These are phyloP conservation scores for Nothobranchius furzeri DNA, from an alignment of 2,113 vertebrate genomes.

Conservation along the genomic window DNA sequence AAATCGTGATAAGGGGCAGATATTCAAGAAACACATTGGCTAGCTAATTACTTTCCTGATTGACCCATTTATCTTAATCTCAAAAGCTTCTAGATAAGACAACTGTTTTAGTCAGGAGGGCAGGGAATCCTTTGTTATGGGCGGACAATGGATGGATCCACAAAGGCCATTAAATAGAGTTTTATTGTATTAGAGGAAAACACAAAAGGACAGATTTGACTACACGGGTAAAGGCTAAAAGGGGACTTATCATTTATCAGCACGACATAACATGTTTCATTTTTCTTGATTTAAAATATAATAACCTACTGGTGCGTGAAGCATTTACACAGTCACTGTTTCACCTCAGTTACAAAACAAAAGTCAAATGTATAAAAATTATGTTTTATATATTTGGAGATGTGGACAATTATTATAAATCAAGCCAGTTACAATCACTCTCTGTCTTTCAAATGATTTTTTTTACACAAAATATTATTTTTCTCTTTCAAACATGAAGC, in stretches of 20 bases:
- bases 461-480: too few relatives aligned
- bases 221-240: background rate
- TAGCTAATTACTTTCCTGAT: constrained; percentile 72
- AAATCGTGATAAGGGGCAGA: constrained; percentile 49
- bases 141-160: constrained; percentile 37
- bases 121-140: constrained; percentile 38
- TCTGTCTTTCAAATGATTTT: too few relatives aligned
- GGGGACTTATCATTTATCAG: background rate
- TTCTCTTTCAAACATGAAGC: too few relatives aligned
- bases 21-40: constrained; percentile 25
- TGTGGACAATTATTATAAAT: too few relatives aligned
- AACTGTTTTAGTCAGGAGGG: constrained; percentile 33
- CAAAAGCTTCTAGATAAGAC: constrained; percentile 49
- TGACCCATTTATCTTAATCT: constrained; percentile 73
- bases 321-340: too few relatives aligned
- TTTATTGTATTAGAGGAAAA: background rate
- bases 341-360: too few relatives aligned
- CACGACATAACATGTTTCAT: background rate
- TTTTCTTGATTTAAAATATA: background rate
- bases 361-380: too few relatives aligned
- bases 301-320: too few relatives aligned
- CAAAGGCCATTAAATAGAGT: constrained; percentile 1
- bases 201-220: constrained; percentile 12
- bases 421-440: too few relatives aligned
- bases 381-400: too few relatives aligned